A percentile compares a stretch with the other conserved stretches of the same genome.
These are phyloP conservation scores for Cecropterus lyciades DNA, from an alignment of 1,140 invertebrate genomes.

Conservation along the genomic window DNA sequence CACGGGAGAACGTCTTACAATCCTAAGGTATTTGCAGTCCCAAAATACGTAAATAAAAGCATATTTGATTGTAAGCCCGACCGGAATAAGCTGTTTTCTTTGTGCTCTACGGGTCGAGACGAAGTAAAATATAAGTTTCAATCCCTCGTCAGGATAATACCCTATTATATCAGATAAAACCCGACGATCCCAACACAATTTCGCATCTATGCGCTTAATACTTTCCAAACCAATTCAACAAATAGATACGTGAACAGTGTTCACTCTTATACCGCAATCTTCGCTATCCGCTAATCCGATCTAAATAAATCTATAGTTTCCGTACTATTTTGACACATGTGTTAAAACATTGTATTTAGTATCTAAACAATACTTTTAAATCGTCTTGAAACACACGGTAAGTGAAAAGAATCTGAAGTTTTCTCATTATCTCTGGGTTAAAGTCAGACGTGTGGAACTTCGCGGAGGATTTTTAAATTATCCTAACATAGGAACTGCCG, in stretches of 20 bases:
- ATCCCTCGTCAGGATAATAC: constrained; percentile 23
- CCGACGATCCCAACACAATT: constrained; percentile 17
- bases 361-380: constrained; percentile 30
- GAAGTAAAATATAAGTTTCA: constrained; percentile 20
- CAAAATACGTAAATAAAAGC: constrained; percentile 4
- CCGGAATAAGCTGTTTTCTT: constrained; percentile 12
- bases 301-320: constrained; percentile 6
- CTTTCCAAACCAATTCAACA: constrained; percentile 8
- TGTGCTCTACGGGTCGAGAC: neutral
- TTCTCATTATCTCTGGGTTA: constrained; percentile 22
- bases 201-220: constrained; percentile 18
- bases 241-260: constrained; percentile 2
- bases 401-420: constrained; percentile 33
- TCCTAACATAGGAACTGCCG: constrained; percentile 31
- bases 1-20: neutral
- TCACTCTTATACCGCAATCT: neutral
- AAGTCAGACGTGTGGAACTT: constrained; percentile 36
- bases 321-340: too few species aligned
- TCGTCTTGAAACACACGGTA: constrained; percentile 16
- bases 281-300: neutral
- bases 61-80: neutral
- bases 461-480: constrained; percentile 35
- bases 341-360: neutral
- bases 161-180: constrained; percentile 24
- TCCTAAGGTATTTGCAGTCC: neutral